Percentiles rank a stretch among this genome's conserved stretches.
phyloP scores from a whole-genome alignment of 1,140 invertebrate genomes.

The Andricus grossulariae region DNA sequence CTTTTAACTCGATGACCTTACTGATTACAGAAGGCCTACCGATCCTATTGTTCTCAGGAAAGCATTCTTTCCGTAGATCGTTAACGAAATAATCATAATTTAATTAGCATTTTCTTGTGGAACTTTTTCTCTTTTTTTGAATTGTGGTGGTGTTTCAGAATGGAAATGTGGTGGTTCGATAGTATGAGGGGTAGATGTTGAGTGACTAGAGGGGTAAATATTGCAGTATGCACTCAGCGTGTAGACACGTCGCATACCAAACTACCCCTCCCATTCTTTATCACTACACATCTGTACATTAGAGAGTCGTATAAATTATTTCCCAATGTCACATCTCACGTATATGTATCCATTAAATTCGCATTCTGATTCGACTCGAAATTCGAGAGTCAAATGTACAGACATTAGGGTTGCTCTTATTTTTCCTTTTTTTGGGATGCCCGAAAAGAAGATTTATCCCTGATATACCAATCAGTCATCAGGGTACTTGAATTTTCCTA shows the following conservation, averaged over 20 bases:
- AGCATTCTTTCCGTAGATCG: too few relatives aligned
- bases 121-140: too few relatives aligned
- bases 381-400: slow-evolving; percentile 17
- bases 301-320: slow-evolving; percentile 68
- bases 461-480: too few relatives aligned
- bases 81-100: too few relatives aligned
- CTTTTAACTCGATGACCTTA: background rate
- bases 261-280: slow-evolving; percentile 47
- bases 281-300: slow-evolving; percentile 52
- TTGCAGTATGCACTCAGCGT: slow-evolving; percentile 72
- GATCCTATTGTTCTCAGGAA: too few relatives aligned
- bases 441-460: too few relatives aligned
- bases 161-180: slow-evolving; percentile 9
- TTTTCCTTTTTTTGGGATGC: too few relatives aligned
- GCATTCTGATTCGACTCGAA: slow-evolving; percentile 23
- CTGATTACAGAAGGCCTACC: background rate
- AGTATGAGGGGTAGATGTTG: slow-evolving; percentile 23
- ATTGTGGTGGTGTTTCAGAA: too few relatives aligned
- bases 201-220: slow-evolving; percentile 63
- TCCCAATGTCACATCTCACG: slow-evolving; percentile 46
- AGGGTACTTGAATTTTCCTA: too few relatives aligned
- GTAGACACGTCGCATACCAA: slow-evolving; percentile 65
- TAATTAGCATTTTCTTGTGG: too few relatives aligned
- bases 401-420: too few relatives aligned
- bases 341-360: slow-evolving; percentile 33